A percentile compares a stretch with the other conserved stretches of the same genome.
Evolutionary conservation across 2,888 invertebrate species (phyloP).

Genomic region (Microchrysa polita): DNA sequence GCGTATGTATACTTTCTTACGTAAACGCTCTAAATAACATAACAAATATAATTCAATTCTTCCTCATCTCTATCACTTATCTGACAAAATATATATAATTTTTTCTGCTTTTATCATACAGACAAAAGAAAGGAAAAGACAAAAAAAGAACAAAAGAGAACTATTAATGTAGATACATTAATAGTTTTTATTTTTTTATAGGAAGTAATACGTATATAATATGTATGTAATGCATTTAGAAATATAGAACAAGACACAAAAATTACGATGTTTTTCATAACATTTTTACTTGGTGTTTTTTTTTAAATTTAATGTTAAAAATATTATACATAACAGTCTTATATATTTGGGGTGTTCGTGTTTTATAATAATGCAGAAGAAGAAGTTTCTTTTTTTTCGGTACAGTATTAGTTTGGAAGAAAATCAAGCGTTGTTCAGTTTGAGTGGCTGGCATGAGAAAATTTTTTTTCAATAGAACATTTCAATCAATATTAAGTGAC

Average conservation of each 20-base stretch:
- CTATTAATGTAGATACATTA: too few species aligned
- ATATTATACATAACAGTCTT: slow-evolving; percentile 42
- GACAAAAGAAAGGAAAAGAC: slow-evolving; percentile 3
- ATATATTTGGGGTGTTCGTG: slow-evolving; percentile 36
- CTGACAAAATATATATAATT: slow-evolving; percentile 18
- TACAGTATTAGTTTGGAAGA: too few species aligned
- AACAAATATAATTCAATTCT: slow-evolving; percentile 13
- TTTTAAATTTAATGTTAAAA: slow-evolving; percentile 21
- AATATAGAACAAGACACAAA: slow-evolving; percentile 16
- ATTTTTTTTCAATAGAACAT: too few species aligned
- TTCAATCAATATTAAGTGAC: too few species aligned
- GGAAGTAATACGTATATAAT: not conserved
- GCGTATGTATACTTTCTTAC: slow-evolving; percentile 1
- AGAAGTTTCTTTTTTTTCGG: too few species aligned
- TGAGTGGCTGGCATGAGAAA: too few species aligned
- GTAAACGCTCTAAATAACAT: slow-evolving; percentile 29
- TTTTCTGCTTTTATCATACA: not conserved
- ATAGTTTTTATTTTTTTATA: not conserved
- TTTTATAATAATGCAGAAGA: too few species aligned
- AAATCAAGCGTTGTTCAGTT: not conserved
- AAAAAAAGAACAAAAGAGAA: too few species aligned
- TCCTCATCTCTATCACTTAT: slow-evolving; percentile 17
- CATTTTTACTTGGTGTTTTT: not conserved
- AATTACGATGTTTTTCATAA: slow-evolving; percentile 21
- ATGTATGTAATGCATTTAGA: too few species aligned